Conservation (phyloP, 2,113 vertebrate genomes). For the Raja brachyura region DNA sequence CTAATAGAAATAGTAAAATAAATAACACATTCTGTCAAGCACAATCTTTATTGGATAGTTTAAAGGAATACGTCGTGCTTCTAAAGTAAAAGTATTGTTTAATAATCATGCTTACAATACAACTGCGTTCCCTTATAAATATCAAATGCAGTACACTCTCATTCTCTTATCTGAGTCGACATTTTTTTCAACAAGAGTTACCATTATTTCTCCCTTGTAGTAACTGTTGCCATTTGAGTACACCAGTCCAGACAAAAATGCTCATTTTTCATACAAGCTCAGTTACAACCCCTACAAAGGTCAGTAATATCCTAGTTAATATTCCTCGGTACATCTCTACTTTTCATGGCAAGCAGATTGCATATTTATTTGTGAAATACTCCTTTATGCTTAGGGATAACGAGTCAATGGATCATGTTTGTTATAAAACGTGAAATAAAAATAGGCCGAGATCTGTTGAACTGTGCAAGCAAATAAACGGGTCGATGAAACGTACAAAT, state of each 20-base stretch:
- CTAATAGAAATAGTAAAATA: not conserved
- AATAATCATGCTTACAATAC: not conserved
- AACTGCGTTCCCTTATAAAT: not conserved
- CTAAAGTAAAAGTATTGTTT: not conserved
- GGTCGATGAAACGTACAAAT: not conserved
- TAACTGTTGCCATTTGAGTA: not conserved
- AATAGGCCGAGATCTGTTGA: not conserved
- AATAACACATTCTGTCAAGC: constrained; percentile 11
- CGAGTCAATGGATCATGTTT: not conserved
- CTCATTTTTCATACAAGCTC: not conserved
- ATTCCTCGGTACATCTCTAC: not conserved
- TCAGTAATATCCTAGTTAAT: not conserved
- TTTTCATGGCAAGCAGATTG: not conserved
- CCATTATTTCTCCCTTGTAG: not conserved
- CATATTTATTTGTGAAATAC: not conserved
- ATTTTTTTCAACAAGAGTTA: not conserved
- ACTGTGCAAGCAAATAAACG: not conserved
- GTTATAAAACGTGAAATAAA: not conserved
- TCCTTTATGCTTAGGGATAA: no score
- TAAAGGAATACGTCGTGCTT: not conserved
- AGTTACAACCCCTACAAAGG: not conserved
- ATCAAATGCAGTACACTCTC: not conserved
- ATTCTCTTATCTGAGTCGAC: not conserved
- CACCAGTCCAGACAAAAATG: not conserved
- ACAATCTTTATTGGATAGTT: constrained; percentile 30